Base-by-base conservation (phyloP, 2,113 vertebrate genomes). In the Oenanthe oenanthe region DNA sequence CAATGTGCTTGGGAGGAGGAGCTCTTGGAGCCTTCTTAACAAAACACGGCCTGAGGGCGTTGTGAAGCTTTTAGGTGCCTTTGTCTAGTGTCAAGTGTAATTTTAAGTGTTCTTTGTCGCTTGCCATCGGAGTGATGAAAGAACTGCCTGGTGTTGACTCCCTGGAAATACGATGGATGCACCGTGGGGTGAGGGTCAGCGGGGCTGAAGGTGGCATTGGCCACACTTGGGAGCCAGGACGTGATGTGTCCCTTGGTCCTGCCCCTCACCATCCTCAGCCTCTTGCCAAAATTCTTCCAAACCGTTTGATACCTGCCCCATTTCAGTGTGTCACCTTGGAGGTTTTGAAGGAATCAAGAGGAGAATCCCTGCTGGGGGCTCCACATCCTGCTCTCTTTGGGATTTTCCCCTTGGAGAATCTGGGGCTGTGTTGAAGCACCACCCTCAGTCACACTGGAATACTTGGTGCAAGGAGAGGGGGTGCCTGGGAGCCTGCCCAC, bases 11-110 rank as follows among this genome's bases (percentile, higher is more conserved):
- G 36, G 67, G 28, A 78, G 45, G 38, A 43, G 0, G 1, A 62
- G 26, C 1, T 61, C 81, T 82, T 62, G 72, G 45, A 94, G 79
- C 86, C 47, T 74, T 58, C 74, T 45, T 13, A 81, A 63, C 57
- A 78, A 72, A 67, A 51, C 72, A 25, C 0, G 1, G 24, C 63
- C 88, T 20, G 63, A 26, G 38, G 3, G 4, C 9, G 0, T 82
- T 61, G 87, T 87, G 58, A 60, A 94, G 93, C 95, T 93, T 95
- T 89, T 90, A 89, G 94, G 94, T 96, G 94, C 95, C 93, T 96
- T 95, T 51, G 88, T 96, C 67, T 70, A 26, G 87, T 77, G 85
- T 93, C 82, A 62, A 63, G 67, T 62, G 87, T 93, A 20, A 89
- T 78, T 83, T 65, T 54, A 61, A 61, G 42, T 82, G 51, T 88